phyloP scores from a whole-genome alignment of 2,113 vertebrate genomes.

The Orientallactaga bullata region DNA sequence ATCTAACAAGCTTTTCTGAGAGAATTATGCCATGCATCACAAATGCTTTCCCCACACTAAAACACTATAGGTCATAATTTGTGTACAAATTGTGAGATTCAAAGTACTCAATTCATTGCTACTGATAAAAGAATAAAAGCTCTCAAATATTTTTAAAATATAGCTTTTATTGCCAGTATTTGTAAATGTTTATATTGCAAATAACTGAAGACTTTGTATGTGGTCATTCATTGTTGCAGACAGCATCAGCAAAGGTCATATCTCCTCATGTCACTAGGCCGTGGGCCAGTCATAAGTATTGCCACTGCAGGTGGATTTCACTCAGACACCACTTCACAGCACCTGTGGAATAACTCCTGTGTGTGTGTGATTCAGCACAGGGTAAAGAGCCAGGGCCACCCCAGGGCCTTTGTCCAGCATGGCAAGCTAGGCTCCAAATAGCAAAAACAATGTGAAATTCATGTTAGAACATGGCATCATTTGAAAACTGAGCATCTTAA shows the following conservation, averaged over 20 bases:
- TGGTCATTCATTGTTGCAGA: not conserved
- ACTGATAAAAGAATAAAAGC: not conserved
- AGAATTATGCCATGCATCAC: not conserved
- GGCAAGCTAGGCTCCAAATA: not conserved
- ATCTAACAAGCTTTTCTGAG: not conserved
- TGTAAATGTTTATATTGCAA: not conserved
- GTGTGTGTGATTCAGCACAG: not conserved
- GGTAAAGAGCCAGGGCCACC: fast-evolving
- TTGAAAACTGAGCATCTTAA: not conserved
- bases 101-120: not conserved
- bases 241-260: not conserved
- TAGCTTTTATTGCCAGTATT: not conserved
- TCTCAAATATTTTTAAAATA: slow-evolving; percentile 1
- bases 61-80: not conserved
- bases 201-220: not conserved
- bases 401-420: not conserved
- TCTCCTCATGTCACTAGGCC: not conserved
- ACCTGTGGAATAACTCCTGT: not conserved
- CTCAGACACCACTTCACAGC: not conserved
- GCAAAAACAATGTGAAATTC: not conserved
- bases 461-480: not conserved
- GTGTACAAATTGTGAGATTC: not conserved
- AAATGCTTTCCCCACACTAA: not conserved
- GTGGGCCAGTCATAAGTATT: not conserved
- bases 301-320: not conserved